These are phyloP conservation scores for Lemur catta DNA, from an alignment of 2,797 vertebrate genomes.

Conservation along the genomic window DNA sequence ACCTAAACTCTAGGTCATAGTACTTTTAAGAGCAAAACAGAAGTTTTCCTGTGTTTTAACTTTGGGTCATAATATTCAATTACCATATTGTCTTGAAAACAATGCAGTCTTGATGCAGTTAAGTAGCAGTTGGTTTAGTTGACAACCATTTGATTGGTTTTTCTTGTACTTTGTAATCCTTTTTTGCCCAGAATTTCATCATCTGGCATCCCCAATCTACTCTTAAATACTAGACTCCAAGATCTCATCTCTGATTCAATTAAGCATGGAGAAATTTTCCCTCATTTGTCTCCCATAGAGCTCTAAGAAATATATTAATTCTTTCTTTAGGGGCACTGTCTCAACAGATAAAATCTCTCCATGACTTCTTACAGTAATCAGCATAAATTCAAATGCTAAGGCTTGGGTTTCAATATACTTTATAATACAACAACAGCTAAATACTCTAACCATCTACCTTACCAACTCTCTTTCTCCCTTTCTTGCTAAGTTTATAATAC, in stretches of 20 bases:
- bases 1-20: background rate
- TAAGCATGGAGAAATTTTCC: background rate
- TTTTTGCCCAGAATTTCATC: background rate
- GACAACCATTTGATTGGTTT: background rate
- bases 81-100: background rate
- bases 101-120: background rate
- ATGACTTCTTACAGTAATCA: background rate
- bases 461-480: background rate
- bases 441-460: background rate
- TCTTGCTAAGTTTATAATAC: background rate
- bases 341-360: background rate
- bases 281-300: background rate
- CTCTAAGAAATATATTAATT: background rate
- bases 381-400: background rate
- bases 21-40: background rate
- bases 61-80: background rate
- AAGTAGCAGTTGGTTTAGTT: background rate
- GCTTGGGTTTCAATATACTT: background rate
- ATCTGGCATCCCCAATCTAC: background rate
- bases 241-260: background rate
- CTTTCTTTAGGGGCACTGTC: background rate
- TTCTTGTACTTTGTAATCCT: background rate
- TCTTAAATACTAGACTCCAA: background rate
- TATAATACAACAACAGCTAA: background rate
- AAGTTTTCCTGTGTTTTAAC: background rate